Percentiles rank a stretch among this genome's conserved stretches.
phyloP scores from a whole-genome alignment of 2,113 vertebrate species.

The Anguilla japonica region DNA sequence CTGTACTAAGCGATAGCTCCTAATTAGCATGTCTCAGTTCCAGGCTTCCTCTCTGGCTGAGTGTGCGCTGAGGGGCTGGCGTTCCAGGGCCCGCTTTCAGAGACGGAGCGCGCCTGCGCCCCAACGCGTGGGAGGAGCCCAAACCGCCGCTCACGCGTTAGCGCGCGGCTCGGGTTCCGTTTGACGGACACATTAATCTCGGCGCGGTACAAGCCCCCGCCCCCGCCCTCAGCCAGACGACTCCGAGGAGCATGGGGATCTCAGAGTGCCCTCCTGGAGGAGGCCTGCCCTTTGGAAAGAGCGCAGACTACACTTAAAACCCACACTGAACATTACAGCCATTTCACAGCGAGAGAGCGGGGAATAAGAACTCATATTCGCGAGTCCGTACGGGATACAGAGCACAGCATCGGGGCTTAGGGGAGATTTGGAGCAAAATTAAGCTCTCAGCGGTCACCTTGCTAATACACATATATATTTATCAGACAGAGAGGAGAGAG shows the following conservation, averaged over 20 bases:
- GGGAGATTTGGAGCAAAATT: background rate
- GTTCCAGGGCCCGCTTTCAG: too few relatives aligned
- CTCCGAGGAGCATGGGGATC: constrained; percentile 31
- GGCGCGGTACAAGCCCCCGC: constrained; percentile 49
- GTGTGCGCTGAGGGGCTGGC: background rate
- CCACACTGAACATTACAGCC: constrained; percentile 42
- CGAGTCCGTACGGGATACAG: background rate
- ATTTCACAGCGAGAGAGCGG: constrained; percentile 39
- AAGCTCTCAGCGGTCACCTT: constrained; percentile 54
- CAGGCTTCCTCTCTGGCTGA: background rate
- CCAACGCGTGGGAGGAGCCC: background rate
- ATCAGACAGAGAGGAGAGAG: background rate
- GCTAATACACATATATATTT: constrained; percentile 31
- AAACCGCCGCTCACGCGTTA: constrained; percentile 23
- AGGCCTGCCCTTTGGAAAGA: constrained; percentile 52
- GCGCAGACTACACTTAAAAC: constrained; percentile 34
- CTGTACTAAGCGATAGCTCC: too few relatives aligned
- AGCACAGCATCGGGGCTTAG: background rate
- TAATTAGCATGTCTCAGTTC: background rate
- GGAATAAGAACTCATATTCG: background rate
- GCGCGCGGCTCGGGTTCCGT: constrained; percentile 35
- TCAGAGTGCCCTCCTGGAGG: constrained; percentile 52
- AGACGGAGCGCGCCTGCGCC: too few relatives aligned
- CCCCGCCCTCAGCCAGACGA: constrained; percentile 6
- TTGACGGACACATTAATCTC: constrained; percentile 55